These are phyloP conservation scores for Poeciliopsis infans DNA, from an alignment of 2,797 vertebrate species.

Conservation along the genomic window DNA sequence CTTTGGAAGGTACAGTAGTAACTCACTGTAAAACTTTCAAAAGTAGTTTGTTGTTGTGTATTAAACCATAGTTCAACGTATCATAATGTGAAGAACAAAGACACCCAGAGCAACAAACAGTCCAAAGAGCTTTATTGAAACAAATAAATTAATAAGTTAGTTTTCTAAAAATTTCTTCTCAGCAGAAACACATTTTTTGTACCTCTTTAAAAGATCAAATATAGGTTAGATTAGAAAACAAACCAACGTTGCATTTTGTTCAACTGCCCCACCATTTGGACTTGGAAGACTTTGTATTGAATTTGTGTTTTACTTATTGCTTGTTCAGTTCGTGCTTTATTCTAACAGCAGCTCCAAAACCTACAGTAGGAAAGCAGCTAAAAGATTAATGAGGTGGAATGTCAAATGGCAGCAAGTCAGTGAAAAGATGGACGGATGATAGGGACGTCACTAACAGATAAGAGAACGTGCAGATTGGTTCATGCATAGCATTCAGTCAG, in stretches of 20 bases:
- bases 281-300: conserved; percentile 73
- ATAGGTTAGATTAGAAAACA: conserved; percentile 68
- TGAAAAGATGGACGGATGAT: conserved; percentile 44
- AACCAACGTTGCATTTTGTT: conserved; percentile 59
- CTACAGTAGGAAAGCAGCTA: conserved; percentile 57
- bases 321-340: conserved; percentile 65
- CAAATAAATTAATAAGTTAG: conserved; percentile 96
- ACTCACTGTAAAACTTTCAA: background rate
- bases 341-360: conserved; percentile 63
- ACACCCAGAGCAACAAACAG: conserved; percentile 50
- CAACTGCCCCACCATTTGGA: conserved; percentile 55
- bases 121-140: conserved; percentile 94
- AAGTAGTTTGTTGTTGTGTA: background rate
- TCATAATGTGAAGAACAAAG: background rate
- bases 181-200: conserved; percentile 67
- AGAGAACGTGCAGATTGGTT: conserved; percentile 76
- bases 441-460: conserved; percentile 45
- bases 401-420: conserved; percentile 76
- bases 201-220: conserved; percentile 68
- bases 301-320: conserved; percentile 76
- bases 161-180: conserved; percentile 87
- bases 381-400: conserved; percentile 76
- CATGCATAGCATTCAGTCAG: conserved; percentile 79
- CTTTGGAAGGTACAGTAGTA: background rate
- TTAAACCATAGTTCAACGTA: background rate